Evolutionary conservation across 1,140 invertebrate species (phyloP).

Genomic region (Drosophila grimshawi): DNA sequence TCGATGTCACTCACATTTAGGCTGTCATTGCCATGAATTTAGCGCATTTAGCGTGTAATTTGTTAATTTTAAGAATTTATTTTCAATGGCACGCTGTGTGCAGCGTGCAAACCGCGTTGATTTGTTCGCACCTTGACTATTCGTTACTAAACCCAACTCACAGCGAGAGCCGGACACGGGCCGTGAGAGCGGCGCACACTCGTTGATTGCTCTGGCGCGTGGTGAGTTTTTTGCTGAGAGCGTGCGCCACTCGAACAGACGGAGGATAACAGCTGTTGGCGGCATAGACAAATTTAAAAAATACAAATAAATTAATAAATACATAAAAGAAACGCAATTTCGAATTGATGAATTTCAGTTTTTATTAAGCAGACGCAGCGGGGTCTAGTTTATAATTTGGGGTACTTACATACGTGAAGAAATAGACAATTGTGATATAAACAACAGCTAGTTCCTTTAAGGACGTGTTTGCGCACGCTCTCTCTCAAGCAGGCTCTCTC

Average conservation of each 20-base stretch:
- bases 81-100: constrained; percentile 71
- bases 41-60: constrained; percentile 41
- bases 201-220: constrained; percentile 52
- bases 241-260: constrained; percentile 43
- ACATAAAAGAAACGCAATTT: constrained; percentile 16
- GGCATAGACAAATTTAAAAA: constrained; percentile 38
- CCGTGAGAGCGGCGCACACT: constrained; percentile 42
- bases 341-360: neutral
- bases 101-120: constrained; percentile 80
- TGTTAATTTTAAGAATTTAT: constrained; percentile 70
- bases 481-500: constrained; percentile 2
- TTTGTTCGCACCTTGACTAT: constrained; percentile 80
- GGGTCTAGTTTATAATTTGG: neutral
- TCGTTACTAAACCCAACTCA: constrained; percentile 74
- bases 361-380: neutral
- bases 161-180: constrained; percentile 53
- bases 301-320: neutral
- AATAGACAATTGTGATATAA: neutral
- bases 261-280: constrained; percentile 51
- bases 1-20: constrained; percentile 1
- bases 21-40: constrained; percentile 21
- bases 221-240: constrained; percentile 56
- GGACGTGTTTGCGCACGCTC: constrained; percentile 39
- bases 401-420: no score
- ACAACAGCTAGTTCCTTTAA: neutral